These are phyloP conservation scores for Alauda arvensis DNA, from an alignment of 2,797 vertebrate genomes.

Conservation along the genomic window DNA sequence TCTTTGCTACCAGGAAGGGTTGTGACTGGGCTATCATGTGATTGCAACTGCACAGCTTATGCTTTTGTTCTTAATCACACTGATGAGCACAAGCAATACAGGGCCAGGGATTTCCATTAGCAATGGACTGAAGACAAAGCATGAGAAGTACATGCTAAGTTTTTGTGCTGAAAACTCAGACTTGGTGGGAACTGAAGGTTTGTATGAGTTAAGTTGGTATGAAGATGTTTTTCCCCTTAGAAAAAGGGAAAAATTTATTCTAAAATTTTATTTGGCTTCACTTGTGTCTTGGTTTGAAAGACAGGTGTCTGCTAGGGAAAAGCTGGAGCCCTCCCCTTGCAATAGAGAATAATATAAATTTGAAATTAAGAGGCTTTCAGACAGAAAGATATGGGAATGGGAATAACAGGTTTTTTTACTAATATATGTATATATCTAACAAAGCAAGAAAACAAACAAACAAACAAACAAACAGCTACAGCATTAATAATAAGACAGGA, in stretches of 20 bases:
- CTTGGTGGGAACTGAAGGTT: neutral
- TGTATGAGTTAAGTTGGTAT: neutral
- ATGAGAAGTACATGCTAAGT: neutral
- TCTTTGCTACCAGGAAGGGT: neutral
- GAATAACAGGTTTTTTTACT: too few relatives aligned
- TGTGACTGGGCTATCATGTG: neutral
- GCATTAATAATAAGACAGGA: too few relatives aligned
- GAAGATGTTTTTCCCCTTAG: neutral
- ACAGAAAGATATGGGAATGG: too few relatives aligned
- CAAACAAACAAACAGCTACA: too few relatives aligned
- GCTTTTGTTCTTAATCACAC: conserved; percentile 33
- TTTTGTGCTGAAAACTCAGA: neutral
- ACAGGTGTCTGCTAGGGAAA: too few relatives aligned
- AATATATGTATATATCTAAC: too few relatives aligned
- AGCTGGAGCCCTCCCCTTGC: too few relatives aligned
- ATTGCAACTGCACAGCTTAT: neutral
- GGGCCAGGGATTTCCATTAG: neutral
- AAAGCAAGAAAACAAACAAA: too few relatives aligned
- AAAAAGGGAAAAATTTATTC: neutral
- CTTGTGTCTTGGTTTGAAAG: neutral
- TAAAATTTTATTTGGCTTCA: neutral
- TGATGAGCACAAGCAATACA: neutral
- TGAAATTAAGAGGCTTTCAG: too few relatives aligned
- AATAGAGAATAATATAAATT: too few relatives aligned
- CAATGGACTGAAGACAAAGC: neutral